Base-by-base conservation (phyloP, 2,797 vertebrate species). In the Halcyon chelicuti region DNA sequence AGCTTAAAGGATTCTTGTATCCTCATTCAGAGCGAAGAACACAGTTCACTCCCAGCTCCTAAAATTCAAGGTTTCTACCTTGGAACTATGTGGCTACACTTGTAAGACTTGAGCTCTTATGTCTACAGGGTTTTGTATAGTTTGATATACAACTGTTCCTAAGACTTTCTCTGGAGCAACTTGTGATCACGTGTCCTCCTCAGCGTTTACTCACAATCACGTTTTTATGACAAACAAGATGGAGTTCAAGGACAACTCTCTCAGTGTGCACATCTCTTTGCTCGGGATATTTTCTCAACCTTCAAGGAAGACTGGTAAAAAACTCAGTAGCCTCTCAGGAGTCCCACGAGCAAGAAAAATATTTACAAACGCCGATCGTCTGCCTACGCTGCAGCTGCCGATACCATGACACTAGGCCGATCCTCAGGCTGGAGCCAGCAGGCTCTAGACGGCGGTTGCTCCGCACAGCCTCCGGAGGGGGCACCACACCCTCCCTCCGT, bases 271-370 rank as follows among this genome's bases (percentile, higher is more conserved):
- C 11, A 74, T 40, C 44, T 65, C 49, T 46, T 78, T 55, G 26
- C 28, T 63, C 13, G 1, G 12, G 7, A 4, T 77, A n/a, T 28
- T 73, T 79, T 42, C 58, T 65, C 60, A 68, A 11, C 7, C n/a
- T 68, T 2, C 35, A 5, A 42, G 13, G 8, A 28, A 42, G 71
- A 10, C 1, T 7, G 20, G 66, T 23, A 33, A 21, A 23, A 52
- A 25, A 5, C 14, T 46, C 58, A 20, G 7, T 15, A 33, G 55
- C 31, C 55, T 39, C 58, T 57, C 51, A 10, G 8, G 25, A 52
- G 10, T 4, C 18, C 49, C 63, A 4, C 0, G 11, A 60, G 3
- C 10, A 60, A 13, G 3, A 29, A 20, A 14, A 66, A 5, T 2
- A 42, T 20, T 81, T 39, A 72, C 49, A 18, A 47, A 25, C 0